Percentiles rank a stretch among this genome's conserved stretches.
Conservation (phyloP, 2,797 vertebrate genomes). For the Phoxinus dragarum region DNA sequence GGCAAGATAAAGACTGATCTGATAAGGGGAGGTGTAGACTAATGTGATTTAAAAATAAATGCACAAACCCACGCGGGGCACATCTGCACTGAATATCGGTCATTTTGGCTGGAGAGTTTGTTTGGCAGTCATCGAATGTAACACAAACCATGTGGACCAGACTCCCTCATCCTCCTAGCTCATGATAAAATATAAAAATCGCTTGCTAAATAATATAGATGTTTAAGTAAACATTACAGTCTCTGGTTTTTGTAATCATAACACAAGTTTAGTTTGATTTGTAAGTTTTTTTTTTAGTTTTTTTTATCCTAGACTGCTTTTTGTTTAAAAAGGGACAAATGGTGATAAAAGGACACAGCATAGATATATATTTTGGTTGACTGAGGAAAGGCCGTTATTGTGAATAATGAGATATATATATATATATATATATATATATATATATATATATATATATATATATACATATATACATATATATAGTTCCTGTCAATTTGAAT, state of each 20-base stretch:
- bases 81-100: slow-evolving; percentile 52
- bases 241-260: slow-evolving; percentile 33
- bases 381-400: neutral
- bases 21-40: slow-evolving; percentile 52
- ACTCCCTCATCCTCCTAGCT: slow-evolving; percentile 43
- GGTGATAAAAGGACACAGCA: slow-evolving; percentile 12
- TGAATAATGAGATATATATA: neutral
- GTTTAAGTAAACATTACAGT: slow-evolving; percentile 37
- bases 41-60: slow-evolving; percentile 58
- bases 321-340: slow-evolving; percentile 15
- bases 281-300: neutral
- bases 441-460: neutral
- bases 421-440: too few species aligned
- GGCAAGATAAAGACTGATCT: slow-evolving; percentile 55
- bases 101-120: slow-evolving; percentile 44
- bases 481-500: neutral
- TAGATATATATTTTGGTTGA: slow-evolving; percentile 25
- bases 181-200: slow-evolving; percentile 37
- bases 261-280: neutral
- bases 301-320: neutral
- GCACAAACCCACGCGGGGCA: slow-evolving; percentile 43
- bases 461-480: neutral
- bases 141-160: slow-evolving; percentile 51
- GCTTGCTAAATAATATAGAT: slow-evolving; percentile 26
- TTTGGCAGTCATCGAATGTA: slow-evolving; percentile 41